Percentiles rank a stretch among this genome's conserved stretches.
Evolutionary conservation across 1,140 invertebrate species (phyloP).

Genomic region (Globodera rostochiensis): DNA sequence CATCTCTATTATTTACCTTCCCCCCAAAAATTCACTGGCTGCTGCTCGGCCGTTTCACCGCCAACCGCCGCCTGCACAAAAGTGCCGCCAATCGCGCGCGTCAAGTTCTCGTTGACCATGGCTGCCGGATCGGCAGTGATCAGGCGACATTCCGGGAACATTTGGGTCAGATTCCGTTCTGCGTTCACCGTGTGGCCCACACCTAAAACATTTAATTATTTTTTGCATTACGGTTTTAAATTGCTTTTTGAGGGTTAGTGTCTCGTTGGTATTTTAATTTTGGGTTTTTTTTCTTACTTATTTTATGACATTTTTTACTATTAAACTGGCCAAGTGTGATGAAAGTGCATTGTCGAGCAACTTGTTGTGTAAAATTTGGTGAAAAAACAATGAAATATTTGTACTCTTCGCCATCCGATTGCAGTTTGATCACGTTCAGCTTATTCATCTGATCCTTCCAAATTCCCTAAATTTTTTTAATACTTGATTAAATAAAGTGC

Average conservation of each 20-base stretch:
- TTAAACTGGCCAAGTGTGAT: constrained; percentile 14
- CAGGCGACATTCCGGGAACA: constrained; percentile 21
- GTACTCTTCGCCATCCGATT: constrained; percentile 21
- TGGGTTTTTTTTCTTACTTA: no score
- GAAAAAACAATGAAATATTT: constrained; percentile 25
- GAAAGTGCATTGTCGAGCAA: not conserved
- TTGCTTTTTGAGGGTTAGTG: no score
- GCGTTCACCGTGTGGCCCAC: constrained; percentile 22
- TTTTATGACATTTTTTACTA: not conserved
- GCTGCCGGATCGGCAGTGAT: constrained; percentile 9
- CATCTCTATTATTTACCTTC: not conserved
- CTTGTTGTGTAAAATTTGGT: not conserved
- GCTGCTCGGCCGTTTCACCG: not conserved
- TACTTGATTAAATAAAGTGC: not conserved
- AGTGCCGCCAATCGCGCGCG: constrained; percentile 13
- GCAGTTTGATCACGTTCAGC: constrained; percentile 4
- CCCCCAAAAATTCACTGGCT: constrained; percentile 18
- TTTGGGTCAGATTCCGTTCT: constrained; percentile 11
- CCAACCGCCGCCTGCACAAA: constrained; percentile 24
- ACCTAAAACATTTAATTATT: not conserved
- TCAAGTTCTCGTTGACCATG: constrained; percentile 16
- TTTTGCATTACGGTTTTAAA: not conserved
- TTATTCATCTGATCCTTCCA: constrained; percentile 17
- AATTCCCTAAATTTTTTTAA: not conserved
- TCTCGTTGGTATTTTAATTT: no score